These are phyloP conservation scores for Jordanella pulchra DNA, from an alignment of 2,797 vertebrate genomes.

Conservation along the genomic window DNA sequence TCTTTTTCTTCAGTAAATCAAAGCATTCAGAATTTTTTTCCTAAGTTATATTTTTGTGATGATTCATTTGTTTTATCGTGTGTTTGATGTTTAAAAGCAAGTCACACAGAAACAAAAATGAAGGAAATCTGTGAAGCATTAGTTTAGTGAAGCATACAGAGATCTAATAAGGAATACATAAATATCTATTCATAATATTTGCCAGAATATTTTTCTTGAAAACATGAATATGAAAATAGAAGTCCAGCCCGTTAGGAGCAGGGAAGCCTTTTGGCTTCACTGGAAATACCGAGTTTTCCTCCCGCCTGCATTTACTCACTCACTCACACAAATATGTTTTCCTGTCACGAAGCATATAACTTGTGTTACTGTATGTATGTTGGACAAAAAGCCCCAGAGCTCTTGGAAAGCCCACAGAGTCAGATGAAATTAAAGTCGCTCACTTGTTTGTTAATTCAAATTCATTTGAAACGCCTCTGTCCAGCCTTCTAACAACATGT, in stretches of 20 bases:
- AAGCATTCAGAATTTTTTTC: not conserved
- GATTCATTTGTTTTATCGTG: no score
- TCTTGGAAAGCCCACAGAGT: constrained; percentile 46
- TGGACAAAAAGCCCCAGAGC: constrained; percentile 35
- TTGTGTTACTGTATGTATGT: constrained; percentile 17
- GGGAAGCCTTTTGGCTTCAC: constrained; percentile 28
- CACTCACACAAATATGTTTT: constrained; percentile 17
- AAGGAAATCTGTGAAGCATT: not conserved
- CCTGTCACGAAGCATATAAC: constrained; percentile 15
- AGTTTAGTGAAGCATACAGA: not conserved
- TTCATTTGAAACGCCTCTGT: constrained; percentile 59
- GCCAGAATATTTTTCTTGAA: not conserved
- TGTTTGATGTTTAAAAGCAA: not conserved
- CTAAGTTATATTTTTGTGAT: not conserved
- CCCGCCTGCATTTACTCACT: constrained; percentile 24
- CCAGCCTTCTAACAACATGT: constrained; percentile 48
- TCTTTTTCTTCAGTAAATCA: not conserved
- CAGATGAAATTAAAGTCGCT: constrained; percentile 54
- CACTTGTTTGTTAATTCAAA: constrained; percentile 59
- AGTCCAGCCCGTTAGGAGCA: not conserved
- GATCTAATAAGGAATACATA: not conserved
- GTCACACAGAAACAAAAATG: not conserved
- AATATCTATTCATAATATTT: not conserved
- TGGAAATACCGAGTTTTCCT: constrained; percentile 28
- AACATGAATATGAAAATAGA: constrained; percentile 15